Evolutionary conservation across 2,888 invertebrate species (phyloP).

Genomic region (Tenthredo distinguenda): DNA sequence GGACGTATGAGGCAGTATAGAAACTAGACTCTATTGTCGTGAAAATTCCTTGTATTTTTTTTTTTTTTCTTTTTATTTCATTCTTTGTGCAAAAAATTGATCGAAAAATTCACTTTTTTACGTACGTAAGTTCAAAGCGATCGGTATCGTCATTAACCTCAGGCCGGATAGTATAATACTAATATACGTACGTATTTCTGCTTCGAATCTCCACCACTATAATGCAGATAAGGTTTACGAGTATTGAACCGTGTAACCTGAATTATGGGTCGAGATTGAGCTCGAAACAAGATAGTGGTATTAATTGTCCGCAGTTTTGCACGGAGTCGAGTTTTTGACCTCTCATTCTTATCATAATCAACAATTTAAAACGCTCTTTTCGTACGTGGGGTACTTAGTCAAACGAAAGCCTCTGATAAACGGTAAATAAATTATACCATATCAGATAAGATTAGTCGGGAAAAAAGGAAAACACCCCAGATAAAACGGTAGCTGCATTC

Average conservation of each 20-base stretch:
- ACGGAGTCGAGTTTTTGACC: not conserved
- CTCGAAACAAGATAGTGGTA: conserved; percentile 18
- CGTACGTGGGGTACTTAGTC: not conserved
- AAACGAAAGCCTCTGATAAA: not conserved
- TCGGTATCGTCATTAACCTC: not conserved
- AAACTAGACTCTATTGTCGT: conserved; percentile 3
- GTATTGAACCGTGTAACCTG: not conserved
- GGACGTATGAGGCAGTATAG: conserved; percentile 10
- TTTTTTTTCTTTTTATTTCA: not conserved
- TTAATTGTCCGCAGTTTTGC: conserved; percentile 4
- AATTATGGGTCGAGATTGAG: not conserved
- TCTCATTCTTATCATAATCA: conserved; percentile 21
- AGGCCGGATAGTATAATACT: not conserved
- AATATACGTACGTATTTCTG: not conserved
- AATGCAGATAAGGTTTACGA: conserved; percentile 26
- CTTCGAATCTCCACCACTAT: not conserved
- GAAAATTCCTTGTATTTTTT: not conserved
- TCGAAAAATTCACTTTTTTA: not conserved
- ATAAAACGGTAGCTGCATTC: not conserved
- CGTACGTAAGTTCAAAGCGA: not conserved
- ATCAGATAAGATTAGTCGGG: conserved; percentile 18
- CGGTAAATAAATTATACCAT: not conserved
- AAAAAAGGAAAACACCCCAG: not conserved
- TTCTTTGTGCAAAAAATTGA: not conserved
- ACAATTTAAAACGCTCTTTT: not conserved